These are phyloP conservation scores for Sinodicranocentrus sp. DNA, from an alignment of 2,888 invertebrate species.

Conservation along the genomic window DNA sequence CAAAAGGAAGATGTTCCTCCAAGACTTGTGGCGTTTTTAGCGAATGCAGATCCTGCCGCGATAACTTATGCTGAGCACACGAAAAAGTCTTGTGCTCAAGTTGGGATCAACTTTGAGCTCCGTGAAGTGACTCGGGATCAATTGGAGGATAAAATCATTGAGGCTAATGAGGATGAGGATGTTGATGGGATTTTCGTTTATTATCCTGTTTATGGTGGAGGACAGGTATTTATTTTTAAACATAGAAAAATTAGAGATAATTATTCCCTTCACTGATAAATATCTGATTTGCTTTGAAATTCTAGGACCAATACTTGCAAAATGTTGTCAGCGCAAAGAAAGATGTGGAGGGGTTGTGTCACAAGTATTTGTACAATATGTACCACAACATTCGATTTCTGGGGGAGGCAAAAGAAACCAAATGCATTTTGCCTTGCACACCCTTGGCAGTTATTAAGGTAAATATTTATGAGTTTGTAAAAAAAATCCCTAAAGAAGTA, in stretches of 20 bases:
- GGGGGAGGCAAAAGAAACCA: conserved; percentile 61
- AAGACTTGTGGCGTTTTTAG: conserved; percentile 66
- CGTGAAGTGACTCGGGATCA: conserved; percentile 66
- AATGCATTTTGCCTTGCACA: conserved; percentile 72
- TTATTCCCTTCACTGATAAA: neutral
- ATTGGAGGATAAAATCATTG: conserved; percentile 67
- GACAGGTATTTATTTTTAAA: conserved; percentile 55
- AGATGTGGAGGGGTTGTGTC: conserved; percentile 72
- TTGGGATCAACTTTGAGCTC: conserved; percentile 69
- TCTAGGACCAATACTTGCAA: conserved; percentile 71
- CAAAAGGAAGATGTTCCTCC: conserved; percentile 56
- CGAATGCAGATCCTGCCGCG: conserved; percentile 70
- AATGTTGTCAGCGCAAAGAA: conserved; percentile 69
- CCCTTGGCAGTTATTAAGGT: conserved; percentile 69
- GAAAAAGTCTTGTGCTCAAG: conserved; percentile 59
- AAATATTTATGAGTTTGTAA: neutral
- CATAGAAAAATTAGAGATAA: too few species aligned
- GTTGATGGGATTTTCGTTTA: conserved; percentile 73
- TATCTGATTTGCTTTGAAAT: neutral
- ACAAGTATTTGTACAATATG: conserved; percentile 69
- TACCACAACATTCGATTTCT: conserved; percentile 72
- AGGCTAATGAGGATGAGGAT: conserved; percentile 68
- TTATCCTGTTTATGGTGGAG: conserved; percentile 70
- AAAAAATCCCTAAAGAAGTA: neutral
- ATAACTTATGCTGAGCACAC: conserved; percentile 64